A percentile compares a stretch with the other conserved stretches of the same genome.
These are phyloP conservation scores for Oegoconia quadripuncta DNA, from an alignment of 2,888 invertebrate genomes.

Conservation along the genomic window DNA sequence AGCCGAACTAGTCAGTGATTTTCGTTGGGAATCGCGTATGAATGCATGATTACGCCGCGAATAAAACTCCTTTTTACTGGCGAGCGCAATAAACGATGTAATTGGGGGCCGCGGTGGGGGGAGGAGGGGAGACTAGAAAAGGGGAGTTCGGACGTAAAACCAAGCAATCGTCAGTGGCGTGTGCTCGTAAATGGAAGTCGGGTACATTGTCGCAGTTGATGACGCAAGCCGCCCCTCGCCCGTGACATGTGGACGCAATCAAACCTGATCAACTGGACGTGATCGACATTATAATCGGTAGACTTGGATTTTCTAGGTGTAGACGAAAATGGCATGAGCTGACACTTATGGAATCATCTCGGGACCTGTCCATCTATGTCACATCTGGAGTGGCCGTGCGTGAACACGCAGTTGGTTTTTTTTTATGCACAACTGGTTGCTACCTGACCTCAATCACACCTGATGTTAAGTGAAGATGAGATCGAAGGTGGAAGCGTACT, in stretches of 20 bases:
- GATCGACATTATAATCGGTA: too few species aligned
- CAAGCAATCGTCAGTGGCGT: conserved; percentile 5
- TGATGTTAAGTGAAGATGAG: too few species aligned
- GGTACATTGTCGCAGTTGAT: conserved; percentile 6
- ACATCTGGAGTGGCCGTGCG: too few species aligned
- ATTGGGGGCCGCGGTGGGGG: conserved; percentile 3
- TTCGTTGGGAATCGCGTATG: conserved; percentile 2
- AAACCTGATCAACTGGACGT: background rate
- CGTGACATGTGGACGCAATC: background rate
- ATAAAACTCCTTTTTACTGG: conserved; percentile 10
- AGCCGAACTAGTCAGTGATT: background rate
- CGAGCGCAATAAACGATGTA: conserved; percentile 12
- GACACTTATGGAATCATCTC: too few species aligned
- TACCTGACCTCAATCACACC: too few species aligned
- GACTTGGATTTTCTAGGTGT: too few species aligned
- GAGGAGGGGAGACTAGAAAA: background rate
- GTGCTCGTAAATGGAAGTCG: conserved; percentile 8
- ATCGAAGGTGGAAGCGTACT: too few species aligned
- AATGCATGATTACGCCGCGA: conserved; percentile 12
- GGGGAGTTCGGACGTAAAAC: background rate
- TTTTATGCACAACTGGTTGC: too few species aligned
- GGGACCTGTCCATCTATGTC: too few species aligned
- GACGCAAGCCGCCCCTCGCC: background rate
- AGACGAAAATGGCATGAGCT: too few species aligned
- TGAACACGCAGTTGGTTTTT: too few species aligned